Conservation (phyloP, 1,140 invertebrate genomes). For the Apis florea region DNA sequence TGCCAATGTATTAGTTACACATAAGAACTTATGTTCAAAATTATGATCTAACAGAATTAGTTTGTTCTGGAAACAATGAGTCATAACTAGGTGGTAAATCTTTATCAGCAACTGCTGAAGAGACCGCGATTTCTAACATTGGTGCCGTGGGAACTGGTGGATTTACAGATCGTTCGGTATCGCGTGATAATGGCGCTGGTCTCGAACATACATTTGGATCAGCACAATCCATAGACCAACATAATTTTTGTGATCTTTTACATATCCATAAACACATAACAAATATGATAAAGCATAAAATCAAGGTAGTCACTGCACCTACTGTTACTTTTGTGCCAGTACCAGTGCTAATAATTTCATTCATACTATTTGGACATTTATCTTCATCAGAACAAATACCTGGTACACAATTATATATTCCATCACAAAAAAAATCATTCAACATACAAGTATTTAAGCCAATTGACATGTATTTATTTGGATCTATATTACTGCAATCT, state of each 20-base stretch:
- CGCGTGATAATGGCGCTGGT: conserved; percentile 27
- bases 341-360: conserved; percentile 61
- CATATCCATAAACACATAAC: conserved; percentile 75
- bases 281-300: conserved; percentile 76
- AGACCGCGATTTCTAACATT: conserved; percentile 72
- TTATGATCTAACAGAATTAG: conserved; percentile 65
- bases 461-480: conserved; percentile 23
- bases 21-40: conserved; percentile 17
- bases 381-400: conserved; percentile 71
- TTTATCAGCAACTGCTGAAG: conserved; percentile 71
- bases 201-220: conserved; percentile 62
- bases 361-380: conserved; percentile 56
- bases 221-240: conserved; percentile 77
- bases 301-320: conserved; percentile 74
- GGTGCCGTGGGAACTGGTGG: conserved; percentile 68
- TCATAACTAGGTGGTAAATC: conserved; percentile 79
- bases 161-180: conserved; percentile 37
- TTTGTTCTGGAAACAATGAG: conserved; percentile 76
- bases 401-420: conserved; percentile 71
- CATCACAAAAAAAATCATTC: conserved; percentile 73
- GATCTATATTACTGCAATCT: conserved; percentile 61
- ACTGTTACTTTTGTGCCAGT: conserved; percentile 76
- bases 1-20: conserved; percentile 26
- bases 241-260: conserved; percentile 72
- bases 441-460: conserved; percentile 63